Base-by-base conservation (phyloP, 2,888 invertebrate species). In the Epinotia bilunana region DNA sequence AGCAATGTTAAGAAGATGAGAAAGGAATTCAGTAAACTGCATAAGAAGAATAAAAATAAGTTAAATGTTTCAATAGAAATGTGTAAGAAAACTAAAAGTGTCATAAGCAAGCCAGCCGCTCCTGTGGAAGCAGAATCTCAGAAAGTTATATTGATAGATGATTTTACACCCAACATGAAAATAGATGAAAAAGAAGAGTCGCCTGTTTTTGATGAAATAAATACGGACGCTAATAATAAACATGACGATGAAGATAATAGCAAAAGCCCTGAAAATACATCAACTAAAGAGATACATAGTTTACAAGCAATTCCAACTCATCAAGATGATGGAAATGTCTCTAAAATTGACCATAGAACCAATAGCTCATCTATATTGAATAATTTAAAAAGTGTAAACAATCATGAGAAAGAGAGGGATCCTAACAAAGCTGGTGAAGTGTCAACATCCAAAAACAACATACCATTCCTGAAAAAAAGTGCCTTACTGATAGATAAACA, bases 51-150 rank as follows among this genome's bases (percentile, higher is more conserved):
- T 76, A 90, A 83, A 80, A 92, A 84, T 77, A 94, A 94, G 85
- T 79, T 94, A 11, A 92, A 94, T 89, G 88, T 92, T 69, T 94
- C 94, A 46, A 91, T 93, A 80, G 92, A 94, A 85, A 90, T 90
- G 89, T 88, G 86, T 77, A 92, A 92, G 77, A 92, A 88, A 80
- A 84, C 85, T 64, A 85, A 90, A 79, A 85, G 73, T 73, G 74
- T 81, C 69, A 74, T 77, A 9, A 85, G 81, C 55, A 85, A 86
- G 76, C 74, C 73, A 43, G 23, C 69, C 13, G 60, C 64, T 63
- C 57, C 76, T 11, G 63, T 77, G 33, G 23, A 43, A 23, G 28
- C 64, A 3, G 72, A 60, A 72, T 78, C 79, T 33, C 75, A 80
- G 76, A 81, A 80, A 55, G 76, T 58, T 28, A 55, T 78, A 76